Percentiles rank a stretch among this genome's conserved stretches.
These are phyloP conservation scores for Acanthochromis polyacanthus DNA, from an alignment of 2,113 vertebrate species.

Conservation along the genomic window DNA sequence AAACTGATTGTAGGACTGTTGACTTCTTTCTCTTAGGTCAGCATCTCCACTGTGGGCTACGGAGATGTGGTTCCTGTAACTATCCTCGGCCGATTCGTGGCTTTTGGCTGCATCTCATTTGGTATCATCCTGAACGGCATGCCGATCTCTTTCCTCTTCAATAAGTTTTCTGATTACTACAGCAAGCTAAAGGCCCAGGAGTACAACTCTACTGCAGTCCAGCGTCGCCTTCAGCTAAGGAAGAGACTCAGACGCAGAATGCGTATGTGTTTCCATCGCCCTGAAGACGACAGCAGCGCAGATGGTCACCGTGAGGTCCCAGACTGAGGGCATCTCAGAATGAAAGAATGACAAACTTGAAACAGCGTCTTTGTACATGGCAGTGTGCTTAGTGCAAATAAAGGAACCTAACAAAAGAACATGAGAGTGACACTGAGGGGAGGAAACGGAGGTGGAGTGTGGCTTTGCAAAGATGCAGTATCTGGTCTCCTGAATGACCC, in stretches of 20 bases:
- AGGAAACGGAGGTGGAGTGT: not conserved
- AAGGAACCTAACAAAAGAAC: not conserved
- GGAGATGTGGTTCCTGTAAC: conserved; percentile 89
- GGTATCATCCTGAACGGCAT: conserved; percentile 92
- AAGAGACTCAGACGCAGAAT: conserved; percentile 72
- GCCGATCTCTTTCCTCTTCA: conserved; percentile 86
- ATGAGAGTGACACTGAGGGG: not conserved
- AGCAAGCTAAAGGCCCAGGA: conserved; percentile 88
- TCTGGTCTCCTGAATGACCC: not conserved
- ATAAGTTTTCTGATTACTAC: conserved; percentile 82
- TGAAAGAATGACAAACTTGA: not conserved
- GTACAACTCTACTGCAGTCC: conserved; percentile 67
- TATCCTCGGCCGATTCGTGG: conserved; percentile 84
- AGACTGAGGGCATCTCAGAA: conserved; percentile 2
- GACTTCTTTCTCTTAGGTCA: conserved; percentile 81
- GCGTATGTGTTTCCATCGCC: conserved; percentile 54
- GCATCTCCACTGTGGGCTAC: conserved; percentile 91
- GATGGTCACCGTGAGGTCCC: not conserved
- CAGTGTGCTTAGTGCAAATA: not conserved
- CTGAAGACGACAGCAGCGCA: conserved; percentile 2
- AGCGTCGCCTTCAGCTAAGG: conserved; percentile 77
- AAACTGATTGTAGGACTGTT: conserved; percentile 7
- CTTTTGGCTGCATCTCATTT: conserved; percentile 89
- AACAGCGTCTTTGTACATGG: not conserved
- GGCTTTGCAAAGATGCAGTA: not conserved